Evolutionary conservation across 2,888 invertebrate species (phyloP).

Genomic region (Drosophila flavopinicola): DNA sequence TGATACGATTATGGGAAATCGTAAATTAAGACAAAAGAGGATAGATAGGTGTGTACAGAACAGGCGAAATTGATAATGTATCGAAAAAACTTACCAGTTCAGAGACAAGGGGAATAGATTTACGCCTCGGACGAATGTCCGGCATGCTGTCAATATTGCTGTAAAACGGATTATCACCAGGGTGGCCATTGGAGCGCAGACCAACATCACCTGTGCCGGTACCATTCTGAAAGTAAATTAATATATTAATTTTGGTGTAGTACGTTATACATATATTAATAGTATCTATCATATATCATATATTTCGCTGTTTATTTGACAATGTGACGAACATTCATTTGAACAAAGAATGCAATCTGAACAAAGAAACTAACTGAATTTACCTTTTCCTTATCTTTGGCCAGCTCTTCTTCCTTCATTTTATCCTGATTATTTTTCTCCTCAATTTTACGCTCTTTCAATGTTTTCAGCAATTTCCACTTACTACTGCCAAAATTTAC

Average conservation of each 20-base stretch:
- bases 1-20: not conserved
- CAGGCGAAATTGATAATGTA: not conserved
- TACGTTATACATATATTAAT: not conserved
- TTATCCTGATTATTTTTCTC: conserved; percentile 91
- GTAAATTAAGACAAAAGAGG: not conserved
- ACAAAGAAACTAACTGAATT: conserved; percentile 59
- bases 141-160: conserved; percentile 99
- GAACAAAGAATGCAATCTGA: too few species aligned
- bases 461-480: conserved; percentile 95
- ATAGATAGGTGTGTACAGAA: not conserved
- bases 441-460: conserved; percentile 95
- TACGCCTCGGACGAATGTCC: conserved; percentile 97
- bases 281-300: not conserved
- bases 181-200: conserved; percentile 93
- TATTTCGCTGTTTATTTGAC: too few species aligned
- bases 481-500: conserved; percentile 90
- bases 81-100: conserved; percentile 94
- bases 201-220: conserved; percentile 91
- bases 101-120: conserved; percentile 98
- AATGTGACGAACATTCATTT: too few species aligned
- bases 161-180: conserved; percentile 99
- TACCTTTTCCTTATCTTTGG: conserved; percentile 89
- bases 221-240: conserved; percentile 88
- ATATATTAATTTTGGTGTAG: conserved; percentile 50
- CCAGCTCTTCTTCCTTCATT: conserved; percentile 87